Evolutionary conservation across 2,888 invertebrate genomes (phyloP).

Genomic region (Orthosia incerta): DNA sequence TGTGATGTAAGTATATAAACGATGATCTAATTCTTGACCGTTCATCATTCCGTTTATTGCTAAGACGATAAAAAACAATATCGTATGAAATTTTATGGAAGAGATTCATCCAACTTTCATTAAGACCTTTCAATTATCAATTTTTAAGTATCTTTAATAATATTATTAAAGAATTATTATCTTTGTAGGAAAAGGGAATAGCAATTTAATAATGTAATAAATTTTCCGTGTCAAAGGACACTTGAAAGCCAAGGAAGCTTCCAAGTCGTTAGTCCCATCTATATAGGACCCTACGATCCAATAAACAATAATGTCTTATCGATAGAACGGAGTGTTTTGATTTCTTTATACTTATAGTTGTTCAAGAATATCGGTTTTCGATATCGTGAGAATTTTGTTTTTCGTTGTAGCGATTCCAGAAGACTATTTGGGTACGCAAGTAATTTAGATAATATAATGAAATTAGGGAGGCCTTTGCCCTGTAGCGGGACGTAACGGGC

Average conservation of each 20-base stretch:
- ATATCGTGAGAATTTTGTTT: conserved; percentile 17
- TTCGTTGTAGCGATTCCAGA: not conserved
- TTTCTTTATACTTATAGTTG: conserved; percentile 27
- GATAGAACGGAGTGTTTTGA: conserved; percentile 42
- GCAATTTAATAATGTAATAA: conserved; percentile 9
- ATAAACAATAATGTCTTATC: conserved; percentile 65
- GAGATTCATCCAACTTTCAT: not conserved
- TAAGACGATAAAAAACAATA: conserved; percentile 12
- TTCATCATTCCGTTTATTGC: conserved; percentile 11
- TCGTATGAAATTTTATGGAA: conserved; percentile 1
- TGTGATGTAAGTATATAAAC: conserved; percentile 6
- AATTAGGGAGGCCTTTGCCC: too few relatives aligned
- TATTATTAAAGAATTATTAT: not conserved
- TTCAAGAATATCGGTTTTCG: conserved; percentile 38
- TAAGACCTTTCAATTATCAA: not conserved
- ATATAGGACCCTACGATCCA: conserved; percentile 30
- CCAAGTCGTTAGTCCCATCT: conserved; percentile 33
- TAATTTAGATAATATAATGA: not conserved
- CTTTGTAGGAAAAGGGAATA: not conserved
- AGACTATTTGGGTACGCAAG: not conserved
- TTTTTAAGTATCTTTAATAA: not conserved
- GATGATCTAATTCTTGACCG: not conserved
- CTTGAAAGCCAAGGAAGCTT: conserved; percentile 9
- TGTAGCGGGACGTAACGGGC: too few relatives aligned
- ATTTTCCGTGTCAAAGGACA: conserved; percentile 9